Conservation (phyloP, 2,797 vertebrate genomes). For the Sebastes wilsoni region DNA sequence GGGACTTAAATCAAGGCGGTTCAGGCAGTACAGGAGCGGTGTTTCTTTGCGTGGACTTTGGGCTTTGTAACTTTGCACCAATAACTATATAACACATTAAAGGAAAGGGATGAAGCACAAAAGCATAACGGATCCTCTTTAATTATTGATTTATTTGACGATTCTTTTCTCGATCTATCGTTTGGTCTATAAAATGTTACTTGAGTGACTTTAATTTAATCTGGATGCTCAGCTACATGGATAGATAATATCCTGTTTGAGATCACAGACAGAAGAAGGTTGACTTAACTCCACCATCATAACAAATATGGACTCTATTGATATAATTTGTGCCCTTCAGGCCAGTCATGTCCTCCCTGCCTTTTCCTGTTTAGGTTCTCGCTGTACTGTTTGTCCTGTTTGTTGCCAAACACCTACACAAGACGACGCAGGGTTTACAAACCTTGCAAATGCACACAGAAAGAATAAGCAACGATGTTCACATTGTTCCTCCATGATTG, state of each 20-base stretch:
- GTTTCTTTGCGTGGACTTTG: too few species aligned
- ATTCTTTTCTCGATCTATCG: too few species aligned
- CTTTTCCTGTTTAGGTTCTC: constrained; percentile 75
- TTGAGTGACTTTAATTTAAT: constrained; percentile 2
- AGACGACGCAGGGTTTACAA: constrained; percentile 3
- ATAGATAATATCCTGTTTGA: constrained; percentile 4
- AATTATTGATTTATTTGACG: neutral
- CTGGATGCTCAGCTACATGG: neutral
- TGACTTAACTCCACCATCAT: neutral
- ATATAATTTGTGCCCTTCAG: constrained; percentile 41
- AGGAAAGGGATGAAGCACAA: too few species aligned
- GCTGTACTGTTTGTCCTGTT: constrained; percentile 21
- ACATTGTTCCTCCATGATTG: constrained; percentile 68
- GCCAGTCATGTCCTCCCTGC: constrained; percentile 18
- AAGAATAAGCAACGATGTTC: constrained; percentile 18
- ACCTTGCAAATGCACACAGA: constrained; percentile 1
- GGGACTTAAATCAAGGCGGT: too few species aligned
- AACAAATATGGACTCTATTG: constrained; percentile 33
- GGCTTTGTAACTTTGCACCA: too few species aligned
- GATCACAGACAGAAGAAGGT: neutral
- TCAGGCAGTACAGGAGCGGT: too few species aligned
- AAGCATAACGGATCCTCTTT: too few species aligned
- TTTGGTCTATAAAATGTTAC: neutral
- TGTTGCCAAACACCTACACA: constrained; percentile 34
- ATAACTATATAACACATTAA: too few species aligned